Evolutionary conservation across 1,140 invertebrate species (phyloP), one percentile per base, ranked within the genome.

Genomic region (Euura lappo): DNA sequence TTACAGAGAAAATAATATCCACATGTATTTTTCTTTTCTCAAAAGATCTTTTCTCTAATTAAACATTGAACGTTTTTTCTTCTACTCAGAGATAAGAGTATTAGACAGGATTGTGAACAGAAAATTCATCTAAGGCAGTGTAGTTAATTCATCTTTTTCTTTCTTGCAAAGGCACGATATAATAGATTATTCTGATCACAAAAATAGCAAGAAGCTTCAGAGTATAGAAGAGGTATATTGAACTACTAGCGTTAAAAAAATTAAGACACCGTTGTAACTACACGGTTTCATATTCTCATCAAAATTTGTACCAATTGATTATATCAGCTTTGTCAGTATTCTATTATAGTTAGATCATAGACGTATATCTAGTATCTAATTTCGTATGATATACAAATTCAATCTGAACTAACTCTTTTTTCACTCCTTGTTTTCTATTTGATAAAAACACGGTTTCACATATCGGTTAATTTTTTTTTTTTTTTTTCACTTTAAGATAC

Each of bases 101-200:
- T 28, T 28, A 28, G 28, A 28, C 28, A 28, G 1, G 13, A 6
- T n/a, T 6, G 51, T 60, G 51, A 64, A 42, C 10, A 74, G 44
- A 47, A 68, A 73, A 71, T 71, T 75, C 68, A 74, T 69, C 8
- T 44, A 76, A 76, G 77, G 77, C 77, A 78, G 70, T 73, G 69
- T 69, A 51, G 70, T 45, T 28, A 0, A 0, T 28, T 28, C 1
- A 28, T 28, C 28, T 28, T 28, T 28, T 28, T 28, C 28, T 28
- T 74, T 6, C 13, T 73, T 60, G 45, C 72, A 68, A 78, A 78
- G 77, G 77, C 77, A 78, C 77, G 70, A 75, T 75, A 76, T 73
- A 71, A 60, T 11, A 11, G 13, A n/a, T 5, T 60, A 11, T 11
- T 60, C 8, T 11, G 3, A 5, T 60, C 13, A 6, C 51, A 60